Percentiles rank a stretch among this genome's conserved stretches.
These are phyloP conservation scores for Tympanuchus pallidicinctus DNA, from an alignment of 2,113 vertebrate genomes.

Conservation along the genomic window DNA sequence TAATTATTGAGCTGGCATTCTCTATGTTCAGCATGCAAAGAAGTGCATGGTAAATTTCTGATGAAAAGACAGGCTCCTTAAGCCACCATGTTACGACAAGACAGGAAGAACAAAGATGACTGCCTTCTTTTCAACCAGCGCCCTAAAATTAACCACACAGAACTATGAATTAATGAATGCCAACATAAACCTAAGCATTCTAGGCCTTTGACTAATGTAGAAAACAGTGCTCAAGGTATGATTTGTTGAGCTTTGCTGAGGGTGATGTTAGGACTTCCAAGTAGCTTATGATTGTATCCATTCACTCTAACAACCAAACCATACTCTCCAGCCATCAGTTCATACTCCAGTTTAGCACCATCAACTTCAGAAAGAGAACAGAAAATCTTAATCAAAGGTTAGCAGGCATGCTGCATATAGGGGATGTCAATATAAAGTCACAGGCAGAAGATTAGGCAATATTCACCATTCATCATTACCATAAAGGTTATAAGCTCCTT, in stretches of 20 bases:
- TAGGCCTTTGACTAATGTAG: neutral
- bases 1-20: conserved; percentile 37
- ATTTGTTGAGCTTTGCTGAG: neutral
- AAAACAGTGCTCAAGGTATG: neutral
- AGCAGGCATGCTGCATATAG: too few relatives aligned
- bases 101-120: conserved; percentile 12
- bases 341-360: too few relatives aligned
- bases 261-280: conserved; percentile 69
- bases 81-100: neutral
- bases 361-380: too few relatives aligned
- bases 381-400: too few relatives aligned
- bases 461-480: neutral
- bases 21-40: neutral
- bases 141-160: conserved; percentile 3
- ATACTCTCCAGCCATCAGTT: too few relatives aligned
- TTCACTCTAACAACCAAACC: conserved; percentile 70
- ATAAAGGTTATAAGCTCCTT: neutral
- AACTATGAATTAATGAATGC: neutral
- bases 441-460: neutral
- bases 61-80: conserved; percentile 23
- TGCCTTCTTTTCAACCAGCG: neutral
- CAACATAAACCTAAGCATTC: neutral
- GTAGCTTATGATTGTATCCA: conserved; percentile 88
- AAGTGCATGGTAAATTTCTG: conserved; percentile 32
- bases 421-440: neutral